Conservation (phyloP, 2,888 invertebrate genomes). For the Acheta domesticus region DNA sequence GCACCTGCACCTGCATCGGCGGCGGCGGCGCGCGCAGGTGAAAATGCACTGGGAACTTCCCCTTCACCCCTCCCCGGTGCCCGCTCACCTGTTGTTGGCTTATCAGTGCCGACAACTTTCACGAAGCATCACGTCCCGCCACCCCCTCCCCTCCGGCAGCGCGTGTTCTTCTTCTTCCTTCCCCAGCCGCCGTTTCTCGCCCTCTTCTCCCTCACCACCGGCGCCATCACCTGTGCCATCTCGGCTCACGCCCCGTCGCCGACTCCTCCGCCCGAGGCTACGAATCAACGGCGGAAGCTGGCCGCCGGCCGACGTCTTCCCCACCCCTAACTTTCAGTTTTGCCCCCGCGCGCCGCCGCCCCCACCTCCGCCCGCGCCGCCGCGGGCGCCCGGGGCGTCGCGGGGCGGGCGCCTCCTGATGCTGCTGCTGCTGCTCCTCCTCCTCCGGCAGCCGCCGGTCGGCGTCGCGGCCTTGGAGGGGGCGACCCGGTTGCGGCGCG, state of each 20-base stretch:
- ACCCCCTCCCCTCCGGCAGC: not conserved
- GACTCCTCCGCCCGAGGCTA: not conserved
- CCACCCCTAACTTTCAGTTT: not conserved
- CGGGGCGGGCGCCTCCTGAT: not conserved
- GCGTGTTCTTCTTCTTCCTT: not conserved
- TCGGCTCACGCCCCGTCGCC: not conserved
- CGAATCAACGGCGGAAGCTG: not conserved
- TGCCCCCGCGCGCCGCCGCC: conserved; percentile 6
- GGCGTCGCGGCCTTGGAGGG: conserved; percentile 18
- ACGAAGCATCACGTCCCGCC: no score
- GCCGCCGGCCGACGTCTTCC: not conserved
- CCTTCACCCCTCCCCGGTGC: no score
- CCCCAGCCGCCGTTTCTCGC: not conserved
- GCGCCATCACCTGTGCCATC: not conserved
- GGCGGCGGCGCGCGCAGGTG: no score
- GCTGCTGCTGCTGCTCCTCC: not conserved
- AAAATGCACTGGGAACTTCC: no score
- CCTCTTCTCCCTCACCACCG: not conserved
- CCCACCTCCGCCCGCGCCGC: not conserved
- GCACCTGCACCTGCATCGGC: no score
- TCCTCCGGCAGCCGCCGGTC: not conserved
- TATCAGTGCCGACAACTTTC: no score
- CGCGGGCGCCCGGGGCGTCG: not conserved
- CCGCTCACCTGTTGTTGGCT: no score
- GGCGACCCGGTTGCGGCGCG: not conserved